These are phyloP conservation scores for Listronotus bonariensis DNA, from an alignment of 1,140 invertebrate genomes.

Conservation along the genomic window DNA sequence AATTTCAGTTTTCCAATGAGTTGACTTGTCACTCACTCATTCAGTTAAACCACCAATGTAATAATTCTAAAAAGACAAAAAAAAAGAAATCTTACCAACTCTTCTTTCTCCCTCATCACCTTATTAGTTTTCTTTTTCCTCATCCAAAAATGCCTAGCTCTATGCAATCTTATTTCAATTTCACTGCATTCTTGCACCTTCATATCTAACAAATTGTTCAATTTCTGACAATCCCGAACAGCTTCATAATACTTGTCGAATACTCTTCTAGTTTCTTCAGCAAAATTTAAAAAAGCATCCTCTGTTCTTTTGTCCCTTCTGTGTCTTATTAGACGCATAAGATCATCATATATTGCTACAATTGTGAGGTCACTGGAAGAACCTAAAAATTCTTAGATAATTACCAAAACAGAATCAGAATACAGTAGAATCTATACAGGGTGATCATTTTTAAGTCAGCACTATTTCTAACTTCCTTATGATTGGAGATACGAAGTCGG, in stretches of 20 bases:
- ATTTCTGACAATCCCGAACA: conserved; percentile 41
- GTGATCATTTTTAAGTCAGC: too few species aligned
- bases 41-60: too few species aligned
- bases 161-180: conserved; percentile 75
- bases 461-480: too few species aligned
- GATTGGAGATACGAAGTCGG: too few species aligned
- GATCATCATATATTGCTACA: conserved; percentile 50
- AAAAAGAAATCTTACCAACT: conserved; percentile 58
- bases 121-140: conserved; percentile 70
- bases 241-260: conserved; percentile 36
- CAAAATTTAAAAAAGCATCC: conserved; percentile 41
- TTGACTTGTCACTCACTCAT: too few species aligned
- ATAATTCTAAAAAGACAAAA: too few species aligned
- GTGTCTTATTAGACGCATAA: conserved; percentile 40
- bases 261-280: conserved; percentile 42
- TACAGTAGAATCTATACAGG: too few species aligned
- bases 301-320: conserved; percentile 37
- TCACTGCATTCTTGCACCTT: conserved; percentile 54
- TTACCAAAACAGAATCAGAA: too few species aligned
- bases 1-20: too few species aligned
- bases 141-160: conserved; percentile 75
- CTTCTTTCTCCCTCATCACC: conserved; percentile 67
- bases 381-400: conserved; percentile 14
- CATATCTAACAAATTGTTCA: conserved; percentile 42
- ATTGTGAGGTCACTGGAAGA: conserved; percentile 44